Evolutionary conservation across 2,888 invertebrate species (phyloP).

Genomic region (Caenorhabditis drosophilae): DNA sequence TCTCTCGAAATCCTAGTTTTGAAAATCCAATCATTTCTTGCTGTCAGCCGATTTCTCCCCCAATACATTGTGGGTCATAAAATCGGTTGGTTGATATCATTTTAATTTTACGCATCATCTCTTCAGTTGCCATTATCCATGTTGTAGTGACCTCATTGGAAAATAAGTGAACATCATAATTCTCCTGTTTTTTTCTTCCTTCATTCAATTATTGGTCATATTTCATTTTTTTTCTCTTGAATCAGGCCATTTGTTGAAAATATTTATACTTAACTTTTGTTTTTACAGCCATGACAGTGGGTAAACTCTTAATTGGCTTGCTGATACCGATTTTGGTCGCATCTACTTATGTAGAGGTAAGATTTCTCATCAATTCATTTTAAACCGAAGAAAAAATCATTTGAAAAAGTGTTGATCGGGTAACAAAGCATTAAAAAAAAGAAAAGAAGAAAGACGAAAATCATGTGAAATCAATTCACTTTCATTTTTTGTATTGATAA

Average conservation of each 20-base stretch:
- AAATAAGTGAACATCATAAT: slow-evolving; percentile 26
- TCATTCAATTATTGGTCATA: not conserved
- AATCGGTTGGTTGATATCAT: slow-evolving; percentile 18
- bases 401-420: not conserved
- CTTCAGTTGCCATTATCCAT: not conserved
- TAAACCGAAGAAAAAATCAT: not conserved
- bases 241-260: not conserved
- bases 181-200: slow-evolving; percentile 3
- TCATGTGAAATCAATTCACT: too few species aligned
- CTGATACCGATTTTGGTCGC: slow-evolving; percentile 36
- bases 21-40: too few species aligned
- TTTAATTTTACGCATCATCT: slow-evolving; percentile 24
- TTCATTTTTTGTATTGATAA: too few species aligned
- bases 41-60: too few species aligned
- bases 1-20: too few species aligned
- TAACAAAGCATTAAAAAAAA: too few species aligned
- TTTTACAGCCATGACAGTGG: slow-evolving; percentile 36
- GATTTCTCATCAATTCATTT: too few species aligned
- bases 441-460: too few species aligned
- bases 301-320: slow-evolving; percentile 43
- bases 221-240: not conserved
- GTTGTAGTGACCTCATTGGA: too few species aligned
- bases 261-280: not conserved
- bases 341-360: slow-evolving; percentile 25
- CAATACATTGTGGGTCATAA: slow-evolving; percentile 15